phyloP scores from a whole-genome alignment of 2,113 vertebrate species.

The Anarrhichthys ocellatus region DNA sequence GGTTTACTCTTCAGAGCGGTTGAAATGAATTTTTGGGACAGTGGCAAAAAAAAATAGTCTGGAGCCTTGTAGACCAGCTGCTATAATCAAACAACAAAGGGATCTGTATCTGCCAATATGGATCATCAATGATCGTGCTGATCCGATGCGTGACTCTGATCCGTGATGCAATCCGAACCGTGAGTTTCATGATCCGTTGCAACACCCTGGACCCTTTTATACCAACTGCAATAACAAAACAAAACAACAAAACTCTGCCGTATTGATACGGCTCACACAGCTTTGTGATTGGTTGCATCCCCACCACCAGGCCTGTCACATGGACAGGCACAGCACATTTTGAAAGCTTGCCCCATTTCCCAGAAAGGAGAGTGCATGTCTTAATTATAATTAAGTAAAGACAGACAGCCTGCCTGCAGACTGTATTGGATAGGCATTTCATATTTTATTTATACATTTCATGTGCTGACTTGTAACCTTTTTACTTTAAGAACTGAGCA shows the following conservation, averaged over 20 bases:
- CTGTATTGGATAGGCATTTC: conserved; percentile 34
- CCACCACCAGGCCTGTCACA: conserved; percentile 25
- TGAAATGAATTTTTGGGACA: no score
- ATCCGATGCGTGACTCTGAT: no score
- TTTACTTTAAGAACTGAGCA: conserved; percentile 33
- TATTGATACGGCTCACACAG: not conserved
- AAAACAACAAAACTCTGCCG: not conserved
- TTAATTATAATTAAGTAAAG: not conserved
- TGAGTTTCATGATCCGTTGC: no score
- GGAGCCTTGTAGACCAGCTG: no score
- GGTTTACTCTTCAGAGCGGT: no score
- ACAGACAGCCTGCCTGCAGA: conserved; percentile 35
- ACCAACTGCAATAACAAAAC: not conserved
- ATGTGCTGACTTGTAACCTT: conserved; percentile 38
- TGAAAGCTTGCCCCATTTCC: conserved; percentile 48
- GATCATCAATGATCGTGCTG: no score
- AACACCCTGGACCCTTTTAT: not conserved
- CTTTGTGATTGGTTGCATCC: not conserved
- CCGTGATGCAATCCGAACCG: no score
- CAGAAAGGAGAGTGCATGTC: conserved; percentile 14
- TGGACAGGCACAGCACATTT: conserved; percentile 2
- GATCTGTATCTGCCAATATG: no score
- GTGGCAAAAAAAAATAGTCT: no score
- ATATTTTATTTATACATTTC: conserved; percentile 22
- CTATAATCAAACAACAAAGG: no score